Base-by-base conservation (phyloP, 1,140 invertebrate species). In the Helicoverpa armigera region DNA sequence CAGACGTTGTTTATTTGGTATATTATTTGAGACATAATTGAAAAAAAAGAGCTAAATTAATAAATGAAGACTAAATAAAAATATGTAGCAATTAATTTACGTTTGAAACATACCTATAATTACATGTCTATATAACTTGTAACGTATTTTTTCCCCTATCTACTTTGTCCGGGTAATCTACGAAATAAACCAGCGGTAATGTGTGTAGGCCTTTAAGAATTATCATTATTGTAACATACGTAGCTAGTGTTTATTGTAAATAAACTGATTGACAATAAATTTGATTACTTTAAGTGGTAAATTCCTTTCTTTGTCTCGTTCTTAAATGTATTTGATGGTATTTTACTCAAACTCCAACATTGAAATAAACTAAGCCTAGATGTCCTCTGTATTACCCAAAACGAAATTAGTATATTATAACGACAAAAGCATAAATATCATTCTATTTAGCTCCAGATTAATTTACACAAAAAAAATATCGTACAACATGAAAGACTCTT, bases 241-340 rank as follows among this genome's bases (percentile, higher is more conserved):
- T 89, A 89, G 80, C 56, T 91, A 89, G 79, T 85, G 83, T 89
- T 92, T 90, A 89, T 83, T 94, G 91, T 93, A 93, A 90, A 94
- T 94, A 93, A 90, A 92, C 83, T 88, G 88, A 92, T 94, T 93
- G 92, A 94, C 91, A 93, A 93, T 93, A 93, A 92, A 94, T 92
- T 92, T 92, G 86, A 89, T 89, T 89, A 92, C 87, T 94, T 86
- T 88, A 88, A 87, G 79, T 84, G 51, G 67, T 83, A 70, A 69
- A 70, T 70, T 79, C 76, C 76, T 70, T 50, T 14, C 18, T 43
- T 43, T 43, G 35, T 43, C 5, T 43, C 35, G 5, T 43, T 43
- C 4, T 9, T 9, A 43, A 9, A 7, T 9, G 5, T 43, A 43
- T 43, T 43, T 43, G 5, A 35, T 35, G 35, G 35, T 4, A 35